These are phyloP conservation scores for Catharus ustulatus DNA, from an alignment of 2,797 vertebrate species.

Conservation along the genomic window DNA sequence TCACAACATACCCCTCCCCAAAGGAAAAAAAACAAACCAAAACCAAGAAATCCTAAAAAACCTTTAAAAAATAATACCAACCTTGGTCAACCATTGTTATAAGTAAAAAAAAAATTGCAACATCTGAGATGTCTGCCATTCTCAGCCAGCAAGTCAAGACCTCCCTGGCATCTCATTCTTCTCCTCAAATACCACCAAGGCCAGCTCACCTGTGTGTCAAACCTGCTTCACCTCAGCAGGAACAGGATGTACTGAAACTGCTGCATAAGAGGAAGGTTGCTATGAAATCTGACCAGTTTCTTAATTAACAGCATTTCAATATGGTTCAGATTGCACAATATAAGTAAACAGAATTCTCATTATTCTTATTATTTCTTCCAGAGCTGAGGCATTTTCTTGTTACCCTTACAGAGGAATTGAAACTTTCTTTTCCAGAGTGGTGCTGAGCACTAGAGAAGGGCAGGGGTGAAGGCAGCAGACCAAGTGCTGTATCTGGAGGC, in stretches of 20 bases:
- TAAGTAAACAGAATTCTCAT: background rate
- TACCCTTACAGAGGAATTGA: background rate
- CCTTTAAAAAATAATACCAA: background rate
- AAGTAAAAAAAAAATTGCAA: background rate
- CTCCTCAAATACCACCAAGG: background rate
- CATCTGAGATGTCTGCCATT: background rate
- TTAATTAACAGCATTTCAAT: background rate
- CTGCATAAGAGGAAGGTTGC: background rate
- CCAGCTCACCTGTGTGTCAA: background rate
- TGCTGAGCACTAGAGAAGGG: background rate
- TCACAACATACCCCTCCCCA: too few species aligned
- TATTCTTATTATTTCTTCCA: background rate
- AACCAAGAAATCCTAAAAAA: background rate
- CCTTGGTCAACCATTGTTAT: background rate
- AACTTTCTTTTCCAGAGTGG: background rate
- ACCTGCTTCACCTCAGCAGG: background rate
- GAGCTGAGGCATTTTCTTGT: background rate
- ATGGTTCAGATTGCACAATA: background rate
- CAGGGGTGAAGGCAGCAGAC: fast-evolving
- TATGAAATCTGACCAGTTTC: background rate
- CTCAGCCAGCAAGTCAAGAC: background rate
- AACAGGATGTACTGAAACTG: background rate
- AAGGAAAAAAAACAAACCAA: background rate
- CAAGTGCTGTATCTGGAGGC: background rate
- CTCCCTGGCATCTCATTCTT: background rate